Evolutionary conservation across 1,140 invertebrate genomes (phyloP), one percentile per base, ranked within the genome.

Genomic region (Trissolcus basalis): DNA sequence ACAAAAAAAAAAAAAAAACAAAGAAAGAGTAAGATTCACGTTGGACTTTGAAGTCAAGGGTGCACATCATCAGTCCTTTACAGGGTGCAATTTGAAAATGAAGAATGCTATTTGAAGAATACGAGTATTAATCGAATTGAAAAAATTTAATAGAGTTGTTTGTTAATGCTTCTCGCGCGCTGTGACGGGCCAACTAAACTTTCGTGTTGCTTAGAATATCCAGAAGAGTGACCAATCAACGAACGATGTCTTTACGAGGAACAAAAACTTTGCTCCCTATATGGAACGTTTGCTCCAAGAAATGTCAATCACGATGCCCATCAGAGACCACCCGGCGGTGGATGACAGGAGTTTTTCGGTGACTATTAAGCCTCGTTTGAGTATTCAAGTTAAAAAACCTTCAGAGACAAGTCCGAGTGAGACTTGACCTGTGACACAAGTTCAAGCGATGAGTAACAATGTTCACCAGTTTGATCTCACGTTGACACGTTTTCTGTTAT

Each of bases 241-340:
- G 36, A 64, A 59, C 63, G 90, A 92, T 65, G 91, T 93, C 56
- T 91, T 89, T 5, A 91, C 92, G 63, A 89, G 91, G 12, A 93
- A 92, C 77, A 93, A 94, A 84, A 92, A 94, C 55, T 84, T 96
- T 3, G 91, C 92, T 0, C 90, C 90, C 16, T 93, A 94, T 78
- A 93, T 95, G 91, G 93, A 95, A 83, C 92, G 85, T 43, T 85
- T 95, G 0, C 90, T 94, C 78, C 91, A 93, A 58, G 92, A 94
- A 78, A 90, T 91, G 4, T 85, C 82, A 39, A 84, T 85, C 71
- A 73, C 84, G 36, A 91, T 92, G 51, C 85, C 92, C 63, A 89
- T 90, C 12, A 91, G 92, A 71, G 77, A 83, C 45, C 79, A 79
- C 33, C 72, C 83, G 32, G 80, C 80, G 12, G 49, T 80, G 58